A percentile compares a stretch with the other conserved stretches of the same genome.
Evolutionary conservation across 2,113 vertebrate genomes (phyloP).

Genomic region (Clupea harengus): DNA sequence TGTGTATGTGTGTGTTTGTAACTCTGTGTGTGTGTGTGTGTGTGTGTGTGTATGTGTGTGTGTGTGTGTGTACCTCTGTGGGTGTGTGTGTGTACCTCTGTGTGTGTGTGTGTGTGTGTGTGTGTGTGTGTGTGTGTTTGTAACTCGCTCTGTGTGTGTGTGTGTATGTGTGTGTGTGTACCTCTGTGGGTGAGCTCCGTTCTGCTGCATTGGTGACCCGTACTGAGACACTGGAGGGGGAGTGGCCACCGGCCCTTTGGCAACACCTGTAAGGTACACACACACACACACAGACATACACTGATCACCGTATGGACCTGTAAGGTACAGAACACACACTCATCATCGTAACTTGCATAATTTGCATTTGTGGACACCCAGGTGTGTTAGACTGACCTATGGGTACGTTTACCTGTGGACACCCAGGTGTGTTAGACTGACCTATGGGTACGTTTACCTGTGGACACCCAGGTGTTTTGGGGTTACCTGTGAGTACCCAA

Average conservation of each 20-base stretch:
- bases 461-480: slow-evolving; percentile 30
- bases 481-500: no score
- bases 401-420: slow-evolving; percentile 71
- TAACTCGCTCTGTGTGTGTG: neutral
- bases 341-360: no score
- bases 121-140: neutral
- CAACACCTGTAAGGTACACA: slow-evolving; percentile 61
- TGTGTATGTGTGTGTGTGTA: slow-evolving; percentile 51
- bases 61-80: neutral
- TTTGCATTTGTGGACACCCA: no score
- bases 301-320: no score
- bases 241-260: slow-evolving; percentile 73
- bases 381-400: no score
- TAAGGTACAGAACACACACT: no score
- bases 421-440: no score
- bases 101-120: neutral
- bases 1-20: neutral
- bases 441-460: slow-evolving; percentile 69
- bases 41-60: neutral
- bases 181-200: slow-evolving; percentile 76
- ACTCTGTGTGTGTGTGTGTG: neutral
- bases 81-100: neutral
- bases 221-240: slow-evolving; percentile 65
- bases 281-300: no score
- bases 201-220: slow-evolving; percentile 70